These are phyloP conservation scores for Casuarius casuarius DNA, from an alignment of 2,113 vertebrate species.

Conservation along the genomic window DNA sequence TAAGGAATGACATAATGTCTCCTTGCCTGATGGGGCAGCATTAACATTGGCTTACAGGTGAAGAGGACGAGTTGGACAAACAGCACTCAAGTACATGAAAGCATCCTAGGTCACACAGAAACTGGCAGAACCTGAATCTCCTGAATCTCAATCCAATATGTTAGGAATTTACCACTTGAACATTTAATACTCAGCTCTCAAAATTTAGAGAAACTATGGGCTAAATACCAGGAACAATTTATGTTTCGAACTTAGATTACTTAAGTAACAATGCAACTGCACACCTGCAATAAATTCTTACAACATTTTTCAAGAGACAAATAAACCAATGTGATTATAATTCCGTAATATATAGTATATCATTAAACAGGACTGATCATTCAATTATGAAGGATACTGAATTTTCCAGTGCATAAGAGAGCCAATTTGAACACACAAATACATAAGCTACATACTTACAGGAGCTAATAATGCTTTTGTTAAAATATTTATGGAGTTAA, in stretches of 20 bases:
- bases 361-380: background rate
- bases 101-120: background rate
- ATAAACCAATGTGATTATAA: background rate
- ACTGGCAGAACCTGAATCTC: background rate
- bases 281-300: background rate
- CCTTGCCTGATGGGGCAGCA: background rate
- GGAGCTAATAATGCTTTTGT: background rate
- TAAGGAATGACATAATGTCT: background rate
- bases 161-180: background rate
- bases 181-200: background rate
- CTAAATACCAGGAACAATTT: background rate
- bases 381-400: background rate
- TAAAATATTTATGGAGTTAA: conserved; percentile 55
- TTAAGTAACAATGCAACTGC: background rate
- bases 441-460: background rate
- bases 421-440: conserved; percentile 4
- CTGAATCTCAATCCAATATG: fast-evolving
- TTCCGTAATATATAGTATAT: background rate
- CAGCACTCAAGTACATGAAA: background rate
- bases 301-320: background rate
- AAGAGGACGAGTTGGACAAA: background rate
- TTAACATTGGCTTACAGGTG: fast-evolving
- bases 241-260: background rate
- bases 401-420: background rate
- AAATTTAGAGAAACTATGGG: background rate